Evolutionary conservation across 2,888 invertebrate species (phyloP).

Genomic region (Ceratothoa steindachneri): DNA sequence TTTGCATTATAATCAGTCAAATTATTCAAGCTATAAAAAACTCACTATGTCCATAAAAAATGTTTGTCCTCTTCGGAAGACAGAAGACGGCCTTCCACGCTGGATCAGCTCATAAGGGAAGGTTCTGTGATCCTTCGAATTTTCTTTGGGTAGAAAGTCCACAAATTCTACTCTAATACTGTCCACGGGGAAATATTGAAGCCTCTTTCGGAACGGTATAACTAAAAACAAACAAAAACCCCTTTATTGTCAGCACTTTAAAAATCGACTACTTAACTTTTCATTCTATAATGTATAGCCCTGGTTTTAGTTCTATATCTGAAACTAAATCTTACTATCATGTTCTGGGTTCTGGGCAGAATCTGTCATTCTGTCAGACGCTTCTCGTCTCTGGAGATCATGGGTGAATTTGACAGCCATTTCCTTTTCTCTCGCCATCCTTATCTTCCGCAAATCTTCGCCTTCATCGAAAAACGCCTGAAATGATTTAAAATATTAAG

Average conservation of each 20-base stretch:
- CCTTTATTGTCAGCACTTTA: background rate
- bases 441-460: background rate
- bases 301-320: background rate
- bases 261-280: background rate
- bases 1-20: too few relatives aligned
- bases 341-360: conserved; percentile 30
- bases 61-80: conserved; percentile 68
- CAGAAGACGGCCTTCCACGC: conserved; percentile 57
- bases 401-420: conserved; percentile 25
- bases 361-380: conserved; percentile 28
- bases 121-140: conserved; percentile 66
- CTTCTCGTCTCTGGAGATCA: conserved; percentile 24
- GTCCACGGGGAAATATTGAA: conserved; percentile 13
- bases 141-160: conserved; percentile 66
- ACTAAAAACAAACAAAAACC: background rate
- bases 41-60: conserved; percentile 63
- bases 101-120: conserved; percentile 60
- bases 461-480: background rate
- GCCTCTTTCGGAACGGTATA: background rate
- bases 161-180: conserved; percentile 62
- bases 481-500: background rate
- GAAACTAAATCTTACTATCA: background rate
- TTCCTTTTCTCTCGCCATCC: background rate
- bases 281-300: too few relatives aligned
- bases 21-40: too few relatives aligned